phyloP scores from a whole-genome alignment of 2,113 vertebrate genomes.

The Cranoglanis bouderius region DNA sequence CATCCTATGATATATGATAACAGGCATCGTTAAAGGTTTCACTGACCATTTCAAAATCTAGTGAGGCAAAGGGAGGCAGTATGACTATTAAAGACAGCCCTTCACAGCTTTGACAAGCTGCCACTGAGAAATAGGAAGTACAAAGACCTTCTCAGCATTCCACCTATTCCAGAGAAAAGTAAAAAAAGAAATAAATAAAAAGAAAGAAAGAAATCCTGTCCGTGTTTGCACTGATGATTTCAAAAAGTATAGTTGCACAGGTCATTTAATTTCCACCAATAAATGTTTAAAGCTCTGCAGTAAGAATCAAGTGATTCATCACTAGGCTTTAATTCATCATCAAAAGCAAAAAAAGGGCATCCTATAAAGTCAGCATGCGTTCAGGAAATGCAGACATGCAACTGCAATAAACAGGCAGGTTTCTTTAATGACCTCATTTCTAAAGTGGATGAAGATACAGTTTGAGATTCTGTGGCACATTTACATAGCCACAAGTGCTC shows the following conservation, averaged over 20 bases:
- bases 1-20: background rate
- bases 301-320: background rate
- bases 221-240: background rate
- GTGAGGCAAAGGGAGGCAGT: background rate
- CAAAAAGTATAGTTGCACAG: background rate
- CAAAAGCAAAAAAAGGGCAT: background rate
- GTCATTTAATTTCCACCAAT: background rate
- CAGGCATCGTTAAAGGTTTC: background rate
- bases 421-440: conserved; percentile 23
- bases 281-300: background rate
- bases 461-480: background rate
- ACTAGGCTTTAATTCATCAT: background rate
- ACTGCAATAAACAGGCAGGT: conserved; percentile 9
- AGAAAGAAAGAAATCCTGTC: background rate
- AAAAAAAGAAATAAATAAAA: too few species aligned
- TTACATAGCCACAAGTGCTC: background rate
- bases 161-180: background rate
- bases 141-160: background rate
- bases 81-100: background rate
- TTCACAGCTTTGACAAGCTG: background rate
- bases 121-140: background rate
- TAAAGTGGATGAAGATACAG: background rate
- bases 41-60: background rate
- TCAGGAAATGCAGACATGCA: background rate
- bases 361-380: background rate